Conservation (phyloP, 2,888 invertebrate species). For the Drosophila helvetica region DNA sequence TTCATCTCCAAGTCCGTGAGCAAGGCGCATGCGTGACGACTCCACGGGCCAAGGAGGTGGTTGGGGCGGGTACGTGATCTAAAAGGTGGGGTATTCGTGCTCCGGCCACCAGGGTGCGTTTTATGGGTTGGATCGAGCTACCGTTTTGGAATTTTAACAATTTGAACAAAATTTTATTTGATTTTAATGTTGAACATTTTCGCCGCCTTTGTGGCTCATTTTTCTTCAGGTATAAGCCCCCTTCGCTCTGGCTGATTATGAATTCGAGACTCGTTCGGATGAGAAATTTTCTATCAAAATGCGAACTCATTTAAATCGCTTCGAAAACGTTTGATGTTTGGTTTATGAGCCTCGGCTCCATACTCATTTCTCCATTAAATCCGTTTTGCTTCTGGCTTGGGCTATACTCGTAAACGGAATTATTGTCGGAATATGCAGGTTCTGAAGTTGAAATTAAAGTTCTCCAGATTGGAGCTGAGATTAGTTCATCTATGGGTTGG, state of each 20-base stretch:
- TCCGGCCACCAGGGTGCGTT: conserved; percentile 37
- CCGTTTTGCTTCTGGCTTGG: background rate
- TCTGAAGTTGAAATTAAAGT: conserved; percentile 21
- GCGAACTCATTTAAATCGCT: conserved; percentile 74
- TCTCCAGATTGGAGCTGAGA: conserved; percentile 22
- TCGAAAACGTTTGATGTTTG: conserved; percentile 67
- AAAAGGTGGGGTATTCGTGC: background rate
- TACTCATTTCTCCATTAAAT: conserved; percentile 42
- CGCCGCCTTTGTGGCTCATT: conserved; percentile 61
- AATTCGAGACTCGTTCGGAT: conserved; percentile 52
- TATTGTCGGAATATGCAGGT: conserved; percentile 35
- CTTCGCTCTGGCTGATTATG: conserved; percentile 31
- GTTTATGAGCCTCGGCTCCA: conserved; percentile 59
- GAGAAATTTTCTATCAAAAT: conserved; percentile 68
- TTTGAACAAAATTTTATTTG: conserved; percentile 63
- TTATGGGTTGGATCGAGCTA: conserved; percentile 53
- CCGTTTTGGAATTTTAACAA: conserved; percentile 65
- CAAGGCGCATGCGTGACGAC: conserved; percentile 52
- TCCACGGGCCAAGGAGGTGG: conserved; percentile 47
- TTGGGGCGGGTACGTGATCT: conserved; percentile 12
- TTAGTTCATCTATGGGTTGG: conserved; percentile 11
- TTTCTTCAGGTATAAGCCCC: conserved; percentile 1
- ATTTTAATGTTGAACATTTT: conserved; percentile 74
- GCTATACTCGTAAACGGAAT: conserved; percentile 23
- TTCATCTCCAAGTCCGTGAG: background rate